A percentile compares a stretch with the other conserved stretches of the same genome.
Conservation (phyloP, 64 coral and sea anemone genomes). For the Montipora foliosa region DNA sequence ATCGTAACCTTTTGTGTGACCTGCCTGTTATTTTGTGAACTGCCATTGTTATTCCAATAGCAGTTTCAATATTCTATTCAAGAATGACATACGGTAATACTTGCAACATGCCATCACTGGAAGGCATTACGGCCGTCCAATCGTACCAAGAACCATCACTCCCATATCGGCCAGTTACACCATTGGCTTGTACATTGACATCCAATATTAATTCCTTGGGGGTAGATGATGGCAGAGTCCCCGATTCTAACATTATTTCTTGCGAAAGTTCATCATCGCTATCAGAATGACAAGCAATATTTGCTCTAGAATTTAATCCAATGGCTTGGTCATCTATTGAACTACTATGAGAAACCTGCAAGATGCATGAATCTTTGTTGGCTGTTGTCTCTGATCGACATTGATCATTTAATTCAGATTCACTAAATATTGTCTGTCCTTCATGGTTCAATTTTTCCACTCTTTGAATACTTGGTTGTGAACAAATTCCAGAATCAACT, state of each 20-base stretch:
- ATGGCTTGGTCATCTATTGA: not conserved
- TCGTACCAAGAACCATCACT: constrained; percentile 87
- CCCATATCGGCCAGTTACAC: constrained; percentile 91
- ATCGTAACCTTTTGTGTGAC: not conserved
- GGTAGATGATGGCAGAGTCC: not conserved
- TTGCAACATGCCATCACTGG: constrained; percentile 73
- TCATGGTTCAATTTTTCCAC: constrained; percentile 9
- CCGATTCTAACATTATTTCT: constrained; percentile 53
- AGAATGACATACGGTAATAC: constrained; percentile 96
- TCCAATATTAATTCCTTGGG: constrained; percentile 77
- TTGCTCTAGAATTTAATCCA: not conserved
- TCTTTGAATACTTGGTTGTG: constrained; percentile 5
- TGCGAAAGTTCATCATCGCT: not conserved
- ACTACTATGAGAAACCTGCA: not conserved
- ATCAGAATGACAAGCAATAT: constrained; percentile 19
- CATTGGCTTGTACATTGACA: constrained; percentile 82
- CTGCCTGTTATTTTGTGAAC: not conserved
- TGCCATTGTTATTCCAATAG: not conserved
- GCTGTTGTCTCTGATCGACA: not conserved
- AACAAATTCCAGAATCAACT: constrained; percentile 44
- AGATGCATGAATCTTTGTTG: not conserved
- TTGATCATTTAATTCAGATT: not conserved
- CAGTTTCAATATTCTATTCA: constrained; percentile 62
- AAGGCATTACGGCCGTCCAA: constrained; percentile 91
- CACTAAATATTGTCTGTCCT: not conserved